Evolutionary conservation across 2,888 invertebrate genomes (phyloP).

Genomic region (Girardia tigrina): DNA sequence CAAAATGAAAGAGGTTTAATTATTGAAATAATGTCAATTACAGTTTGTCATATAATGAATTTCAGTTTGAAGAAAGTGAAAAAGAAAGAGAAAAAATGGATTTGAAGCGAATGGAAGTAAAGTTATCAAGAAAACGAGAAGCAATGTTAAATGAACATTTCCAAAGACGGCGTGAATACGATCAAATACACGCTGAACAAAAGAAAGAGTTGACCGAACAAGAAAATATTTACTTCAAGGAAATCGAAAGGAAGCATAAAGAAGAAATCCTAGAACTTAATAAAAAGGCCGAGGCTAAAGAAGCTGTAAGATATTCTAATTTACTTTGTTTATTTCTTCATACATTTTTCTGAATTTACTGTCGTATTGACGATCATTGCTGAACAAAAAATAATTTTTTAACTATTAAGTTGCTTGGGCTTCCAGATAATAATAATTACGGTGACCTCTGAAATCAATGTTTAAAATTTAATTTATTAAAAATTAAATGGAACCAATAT

Average conservation of each 20-base stretch:
- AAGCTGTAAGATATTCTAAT: no score
- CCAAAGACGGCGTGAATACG: neutral
- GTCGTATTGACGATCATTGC: no score
- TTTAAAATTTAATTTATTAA: no score
- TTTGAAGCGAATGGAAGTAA: neutral
- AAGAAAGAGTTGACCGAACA: neutral
- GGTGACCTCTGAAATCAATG: no score
- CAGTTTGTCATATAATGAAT: neutral
- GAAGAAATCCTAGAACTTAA: neutral
- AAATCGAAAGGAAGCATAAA: neutral
- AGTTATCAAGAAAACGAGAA: neutral
- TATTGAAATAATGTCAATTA: no score
- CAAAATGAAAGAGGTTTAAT: neutral
- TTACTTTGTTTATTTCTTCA: no score
- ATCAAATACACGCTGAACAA: conserved; percentile 7
- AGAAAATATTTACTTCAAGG: neutral
- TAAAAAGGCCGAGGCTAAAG: neutral
- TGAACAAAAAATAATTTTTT: no score
- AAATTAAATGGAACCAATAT: no score
- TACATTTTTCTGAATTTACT: no score
- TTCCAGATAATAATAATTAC: no score
- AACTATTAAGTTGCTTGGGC: no score
- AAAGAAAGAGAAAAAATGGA: neutral
- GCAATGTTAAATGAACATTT: neutral
- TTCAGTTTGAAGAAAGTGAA: conserved; percentile 4